Conservation (phyloP, 2,888 invertebrate genomes). For the Mellilla xanthometata region DNA sequence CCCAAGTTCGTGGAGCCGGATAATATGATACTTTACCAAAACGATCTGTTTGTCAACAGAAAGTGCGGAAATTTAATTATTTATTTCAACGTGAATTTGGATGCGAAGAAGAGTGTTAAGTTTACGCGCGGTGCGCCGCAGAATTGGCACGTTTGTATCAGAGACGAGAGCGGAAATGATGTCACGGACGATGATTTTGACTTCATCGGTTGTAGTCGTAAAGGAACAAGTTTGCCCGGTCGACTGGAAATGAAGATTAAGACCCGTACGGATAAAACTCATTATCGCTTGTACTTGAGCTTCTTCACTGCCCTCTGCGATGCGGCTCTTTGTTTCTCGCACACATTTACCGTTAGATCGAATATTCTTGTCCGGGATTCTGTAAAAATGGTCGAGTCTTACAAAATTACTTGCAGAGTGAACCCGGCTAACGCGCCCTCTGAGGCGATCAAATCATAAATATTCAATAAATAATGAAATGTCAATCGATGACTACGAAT, state of each 20-base stretch:
- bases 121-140: constrained; percentile 82
- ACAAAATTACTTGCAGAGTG: constrained; percentile 76
- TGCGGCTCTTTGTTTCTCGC: constrained; percentile 59
- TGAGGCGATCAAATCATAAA: no score
- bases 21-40: constrained; percentile 70
- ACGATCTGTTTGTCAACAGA: constrained; percentile 70
- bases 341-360: constrained; percentile 68
- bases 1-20: constrained; percentile 67
- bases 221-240: constrained; percentile 65
- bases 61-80: constrained; percentile 71
- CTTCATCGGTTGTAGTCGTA: constrained; percentile 57
- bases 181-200: constrained; percentile 70
- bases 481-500: no score
- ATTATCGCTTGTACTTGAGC: constrained; percentile 70
- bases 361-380: constrained; percentile 71
- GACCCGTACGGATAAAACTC: constrained; percentile 65
- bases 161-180: constrained; percentile 61
- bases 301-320: constrained; percentile 73
- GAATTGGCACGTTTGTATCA: constrained; percentile 74
- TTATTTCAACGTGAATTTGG: constrained; percentile 70
- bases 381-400: constrained; percentile 73
- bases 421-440: constrained; percentile 59
- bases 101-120: constrained; percentile 70
- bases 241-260: constrained; percentile 74
- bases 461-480: no score